These are phyloP conservation scores for Hippocampus abdominalis DNA, from an alignment of 2,113 vertebrate genomes.

Conservation along the genomic window DNA sequence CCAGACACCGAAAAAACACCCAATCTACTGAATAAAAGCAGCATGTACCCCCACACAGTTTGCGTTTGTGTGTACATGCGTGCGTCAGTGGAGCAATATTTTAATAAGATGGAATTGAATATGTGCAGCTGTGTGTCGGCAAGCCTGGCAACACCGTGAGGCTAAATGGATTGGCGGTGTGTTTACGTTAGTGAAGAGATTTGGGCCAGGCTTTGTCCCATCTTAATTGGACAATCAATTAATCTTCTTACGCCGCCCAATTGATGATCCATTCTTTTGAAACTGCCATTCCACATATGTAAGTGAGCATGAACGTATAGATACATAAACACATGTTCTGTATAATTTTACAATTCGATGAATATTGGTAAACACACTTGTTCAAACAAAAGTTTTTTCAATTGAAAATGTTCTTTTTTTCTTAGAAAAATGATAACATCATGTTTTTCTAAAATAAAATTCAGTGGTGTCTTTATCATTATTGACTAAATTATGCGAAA, in stretches of 20 bases:
- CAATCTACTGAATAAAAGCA: conserved; percentile 39
- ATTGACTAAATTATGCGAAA: no score
- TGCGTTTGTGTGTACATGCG: conserved; percentile 14
- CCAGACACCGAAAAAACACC: conserved; percentile 46
- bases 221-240: conserved; percentile 34
- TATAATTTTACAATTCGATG: no score
- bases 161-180: conserved; percentile 24
- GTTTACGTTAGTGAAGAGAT: conserved; percentile 7
- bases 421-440: no score
- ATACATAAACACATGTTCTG: no score
- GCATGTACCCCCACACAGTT: conserved; percentile 31
- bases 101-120: conserved; percentile 9
- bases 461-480: no score
- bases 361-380: no score
- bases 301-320: no score
- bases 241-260: not conserved
- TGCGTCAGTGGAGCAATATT: not conserved
- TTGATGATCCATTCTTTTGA: no score
- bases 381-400: no score
- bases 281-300: no score
- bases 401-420: no score
- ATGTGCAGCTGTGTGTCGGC: conserved; percentile 17
- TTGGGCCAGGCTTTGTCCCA: not conserved
- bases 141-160: conserved; percentile 18
- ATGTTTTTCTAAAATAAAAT: no score